phyloP scores from a whole-genome alignment of 2,113 vertebrate species.

The Rafetus swinhoei region DNA sequence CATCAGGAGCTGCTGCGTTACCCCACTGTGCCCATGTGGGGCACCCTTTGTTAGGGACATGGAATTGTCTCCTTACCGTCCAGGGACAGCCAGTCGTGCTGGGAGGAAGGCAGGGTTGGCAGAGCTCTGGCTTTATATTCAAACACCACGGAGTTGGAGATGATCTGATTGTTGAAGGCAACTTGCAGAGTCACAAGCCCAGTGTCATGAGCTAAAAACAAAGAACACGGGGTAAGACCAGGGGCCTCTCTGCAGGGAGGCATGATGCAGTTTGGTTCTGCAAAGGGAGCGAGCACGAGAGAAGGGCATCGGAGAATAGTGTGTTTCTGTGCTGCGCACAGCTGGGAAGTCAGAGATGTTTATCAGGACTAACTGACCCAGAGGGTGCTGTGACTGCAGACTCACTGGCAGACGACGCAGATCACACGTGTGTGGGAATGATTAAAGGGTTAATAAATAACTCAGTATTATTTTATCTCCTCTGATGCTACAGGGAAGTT shows the following conservation, averaged over 20 bases:
- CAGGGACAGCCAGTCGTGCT: slow-evolving; percentile 99
- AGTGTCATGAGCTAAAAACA: slow-evolving; percentile 93
- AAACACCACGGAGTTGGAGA: slow-evolving; percentile 99
- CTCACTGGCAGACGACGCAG: not conserved
- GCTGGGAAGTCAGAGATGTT: not conserved
- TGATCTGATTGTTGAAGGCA: slow-evolving; percentile 98
- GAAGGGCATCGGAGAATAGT: not conserved
- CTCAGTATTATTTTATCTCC: not conserved
- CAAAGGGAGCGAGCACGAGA: not conserved
- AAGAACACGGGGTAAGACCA: slow-evolving; percentile 38
- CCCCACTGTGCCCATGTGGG: not conserved
- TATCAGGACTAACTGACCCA: not conserved
- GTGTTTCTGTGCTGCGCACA: not conserved
- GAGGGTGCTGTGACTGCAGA: not conserved
- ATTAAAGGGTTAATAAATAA: not conserved
- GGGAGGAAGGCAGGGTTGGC: slow-evolving; percentile 96
- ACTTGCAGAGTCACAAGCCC: slow-evolving; percentile 98
- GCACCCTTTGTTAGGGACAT: not conserved
- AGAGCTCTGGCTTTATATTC: slow-evolving; percentile 98
- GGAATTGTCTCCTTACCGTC: slow-evolving; percentile 84
- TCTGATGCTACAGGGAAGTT: not conserved
- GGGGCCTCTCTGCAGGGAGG: rapidly evolving
- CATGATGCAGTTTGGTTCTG: not conserved
- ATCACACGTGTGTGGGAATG: rapidly evolving
- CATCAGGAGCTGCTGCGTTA: not conserved